Conservation (phyloP, 2,797 vertebrate species). For the Diceros bicornis region DNA sequence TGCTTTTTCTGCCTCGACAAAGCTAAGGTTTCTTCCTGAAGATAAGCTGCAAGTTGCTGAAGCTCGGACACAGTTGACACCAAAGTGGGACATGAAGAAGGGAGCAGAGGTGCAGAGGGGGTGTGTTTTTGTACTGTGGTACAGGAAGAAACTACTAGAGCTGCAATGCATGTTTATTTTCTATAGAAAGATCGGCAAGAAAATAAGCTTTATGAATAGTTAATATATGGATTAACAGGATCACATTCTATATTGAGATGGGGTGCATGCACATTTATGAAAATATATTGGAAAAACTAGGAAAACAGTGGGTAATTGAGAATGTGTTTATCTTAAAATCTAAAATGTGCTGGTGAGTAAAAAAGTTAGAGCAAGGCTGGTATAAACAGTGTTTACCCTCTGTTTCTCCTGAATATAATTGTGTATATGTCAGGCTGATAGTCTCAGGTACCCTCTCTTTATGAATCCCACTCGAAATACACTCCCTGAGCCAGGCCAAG, state of each 20-base stretch:
- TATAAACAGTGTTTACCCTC: background rate
- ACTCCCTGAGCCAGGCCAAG: background rate
- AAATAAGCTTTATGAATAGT: constrained; percentile 1
- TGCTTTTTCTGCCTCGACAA: background rate
- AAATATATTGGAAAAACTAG: background rate
- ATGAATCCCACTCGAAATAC: background rate
- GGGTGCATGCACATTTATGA: background rate
- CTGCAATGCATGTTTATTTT: background rate
- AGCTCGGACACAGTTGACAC: background rate
- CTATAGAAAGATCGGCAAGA: background rate
- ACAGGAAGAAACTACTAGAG: constrained; percentile 3
- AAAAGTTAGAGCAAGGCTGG: background rate
- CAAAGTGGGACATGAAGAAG: background rate
- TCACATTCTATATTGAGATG: background rate
- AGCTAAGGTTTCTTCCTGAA: constrained; percentile 35
- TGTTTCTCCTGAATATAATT: background rate
- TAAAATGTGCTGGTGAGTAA: background rate
- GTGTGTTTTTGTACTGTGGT: background rate
- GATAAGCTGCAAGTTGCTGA: background rate
- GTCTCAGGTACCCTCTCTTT: background rate
- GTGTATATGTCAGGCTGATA: background rate
- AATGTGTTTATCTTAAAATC: background rate
- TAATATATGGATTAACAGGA: background rate
- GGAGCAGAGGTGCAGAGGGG: background rate
- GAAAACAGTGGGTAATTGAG: background rate